Evolutionary conservation across 2,888 invertebrate species (phyloP).

Genomic region (Dynastes tityus): DNA sequence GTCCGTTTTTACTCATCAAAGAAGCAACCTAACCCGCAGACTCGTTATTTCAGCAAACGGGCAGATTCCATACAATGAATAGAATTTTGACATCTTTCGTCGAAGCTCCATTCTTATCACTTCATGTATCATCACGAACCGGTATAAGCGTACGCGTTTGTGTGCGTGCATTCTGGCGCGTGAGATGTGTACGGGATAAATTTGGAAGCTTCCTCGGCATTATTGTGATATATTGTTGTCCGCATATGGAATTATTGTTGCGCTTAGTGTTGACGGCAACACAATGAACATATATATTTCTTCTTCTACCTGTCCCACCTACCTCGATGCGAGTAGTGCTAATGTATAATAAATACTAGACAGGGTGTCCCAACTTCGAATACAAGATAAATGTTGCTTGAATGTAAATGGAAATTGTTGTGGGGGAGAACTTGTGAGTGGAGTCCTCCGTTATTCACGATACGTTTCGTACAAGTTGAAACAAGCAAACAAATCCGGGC

Average conservation of each 20-base stretch:
- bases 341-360: slow-evolving; percentile 41
- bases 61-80: slow-evolving; percentile 36
- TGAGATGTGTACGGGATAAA: slow-evolving; percentile 24
- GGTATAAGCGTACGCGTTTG: background rate
- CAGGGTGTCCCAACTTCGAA: slow-evolving; percentile 32
- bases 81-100: slow-evolving; percentile 39
- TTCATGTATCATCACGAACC: slow-evolving; percentile 11
- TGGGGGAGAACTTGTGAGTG: slow-evolving; percentile 1
- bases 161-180: background rate
- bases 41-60: background rate
- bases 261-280: slow-evolving; percentile 53
- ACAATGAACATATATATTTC: slow-evolving; percentile 58
- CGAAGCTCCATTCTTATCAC: slow-evolving; percentile 43
- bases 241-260: slow-evolving; percentile 53
- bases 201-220: slow-evolving; percentile 42
- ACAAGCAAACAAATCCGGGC: background rate
- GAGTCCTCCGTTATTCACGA: background rate
- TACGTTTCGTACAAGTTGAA: slow-evolving; percentile 23
- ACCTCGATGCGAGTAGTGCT: slow-evolving; percentile 20
- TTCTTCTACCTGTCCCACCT: slow-evolving; percentile 52
- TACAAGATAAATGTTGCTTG: slow-evolving; percentile 30
- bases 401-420: slow-evolving; percentile 34
- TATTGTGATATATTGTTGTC: slow-evolving; percentile 56
- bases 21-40: background rate
- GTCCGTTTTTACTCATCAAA: background rate